Percentiles rank a stretch among this genome's conserved stretches.
Evolutionary conservation across 1,140 invertebrate genomes (phyloP).

Genomic region (Whitmania pigra): DNA sequence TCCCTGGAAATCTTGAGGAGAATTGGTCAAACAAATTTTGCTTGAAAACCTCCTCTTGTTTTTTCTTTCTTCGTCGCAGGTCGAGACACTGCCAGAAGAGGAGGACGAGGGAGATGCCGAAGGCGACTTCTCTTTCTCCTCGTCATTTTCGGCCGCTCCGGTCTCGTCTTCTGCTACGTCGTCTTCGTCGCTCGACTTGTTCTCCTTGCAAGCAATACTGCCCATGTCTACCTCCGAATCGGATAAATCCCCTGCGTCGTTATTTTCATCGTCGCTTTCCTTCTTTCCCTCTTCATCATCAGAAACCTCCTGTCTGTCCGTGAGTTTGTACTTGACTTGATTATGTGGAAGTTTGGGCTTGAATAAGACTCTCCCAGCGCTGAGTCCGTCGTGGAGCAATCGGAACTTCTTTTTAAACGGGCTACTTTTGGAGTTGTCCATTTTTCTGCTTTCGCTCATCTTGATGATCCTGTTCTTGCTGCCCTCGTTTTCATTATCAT

Average conservation of each 20-base stretch:
- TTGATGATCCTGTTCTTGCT: conserved; percentile 15
- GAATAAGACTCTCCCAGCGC: not conserved
- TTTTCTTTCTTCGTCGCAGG: too few relatives aligned
- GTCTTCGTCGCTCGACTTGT: conserved; percentile 27
- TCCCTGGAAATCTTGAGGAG: too few relatives aligned
- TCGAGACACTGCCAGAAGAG: too few relatives aligned
- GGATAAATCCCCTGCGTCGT: conserved; percentile 26
- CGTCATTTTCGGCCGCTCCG: conserved; percentile 27
- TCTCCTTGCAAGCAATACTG: conserved; percentile 29
- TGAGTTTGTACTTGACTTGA: not conserved
- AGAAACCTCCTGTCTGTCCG: conserved; percentile 21
- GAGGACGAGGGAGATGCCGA: too few relatives aligned
- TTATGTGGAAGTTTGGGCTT: not conserved
- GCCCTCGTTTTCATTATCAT: conserved; percentile 12
- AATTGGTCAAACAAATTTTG: too few relatives aligned
- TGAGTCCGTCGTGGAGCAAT: not conserved
- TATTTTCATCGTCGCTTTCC: conserved; percentile 32
- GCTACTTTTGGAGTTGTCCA: too few relatives aligned
- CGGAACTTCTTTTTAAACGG: too few relatives aligned
- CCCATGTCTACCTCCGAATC: conserved; percentile 35
- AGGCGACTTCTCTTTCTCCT: conserved; percentile 21
- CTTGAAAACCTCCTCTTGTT: too few relatives aligned
- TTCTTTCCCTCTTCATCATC: conserved; percentile 33
- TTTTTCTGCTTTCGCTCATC: too few relatives aligned
- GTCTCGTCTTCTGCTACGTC: conserved; percentile 33